Base-by-base conservation (phyloP, 1,140 invertebrate genomes). In the Liolophura sinensis region DNA sequence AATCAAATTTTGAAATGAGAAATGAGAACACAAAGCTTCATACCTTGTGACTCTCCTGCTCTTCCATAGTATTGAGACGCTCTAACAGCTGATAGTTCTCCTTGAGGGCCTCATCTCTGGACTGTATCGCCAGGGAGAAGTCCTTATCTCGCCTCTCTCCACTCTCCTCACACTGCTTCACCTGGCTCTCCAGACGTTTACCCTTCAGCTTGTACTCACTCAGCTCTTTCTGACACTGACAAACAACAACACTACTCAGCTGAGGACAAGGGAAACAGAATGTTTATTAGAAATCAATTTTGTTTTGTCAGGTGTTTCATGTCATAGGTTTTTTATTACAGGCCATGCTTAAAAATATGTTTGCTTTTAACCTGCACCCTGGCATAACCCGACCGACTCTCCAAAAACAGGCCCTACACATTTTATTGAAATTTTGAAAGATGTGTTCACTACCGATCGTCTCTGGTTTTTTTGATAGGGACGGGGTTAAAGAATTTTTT, bases 211-310 rank as follows among this genome's bases (percentile, higher is more conserved):
- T 78, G 24, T 68, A 65, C 25, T 78, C 74, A 63, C 77, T 76
- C 22, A 80, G 71, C 52, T 83, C 81, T 50, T 76, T 76, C 66
- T 80, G 76, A 51, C 72, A 62, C 81, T 82, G 65, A n/a, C 67
- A 65, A 11, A 22, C 14, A 61, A 27, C 31, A 0, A 60, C 31
- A 40, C 31, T 4, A 54, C n/a, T 5, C 12, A 54, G n/a, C 51
- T n/a, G n/a, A 20, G 3, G 31, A 40, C 31, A n/a, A n/a, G n/a
- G n/a, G n/a, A n/a, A n/a, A n/a, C 55, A 57, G 24, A 57, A 57
- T 16, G 14, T 16, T 16, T 57, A 14, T 24, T 57, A 15, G 24
- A 24, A 14, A 57, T 24, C 15, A 16, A 57, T 16, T 57, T 57
- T 57, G 55, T 57, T 15, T 11, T 60, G 50, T 63, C 14, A 22